Conservation (phyloP, 2,888 invertebrate species). For the Ochropleura plecta region DNA sequence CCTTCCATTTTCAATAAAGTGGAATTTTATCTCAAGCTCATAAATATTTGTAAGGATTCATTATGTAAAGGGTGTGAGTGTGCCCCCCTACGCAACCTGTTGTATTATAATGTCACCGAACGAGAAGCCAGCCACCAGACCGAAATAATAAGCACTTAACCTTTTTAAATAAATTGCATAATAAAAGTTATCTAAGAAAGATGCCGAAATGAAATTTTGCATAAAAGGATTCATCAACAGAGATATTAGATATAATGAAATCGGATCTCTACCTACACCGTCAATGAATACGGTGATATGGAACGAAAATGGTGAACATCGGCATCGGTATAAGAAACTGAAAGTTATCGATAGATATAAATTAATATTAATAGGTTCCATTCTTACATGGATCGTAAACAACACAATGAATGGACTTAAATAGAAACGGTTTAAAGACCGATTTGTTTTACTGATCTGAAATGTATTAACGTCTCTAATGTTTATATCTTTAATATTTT, state of each 20-base stretch:
- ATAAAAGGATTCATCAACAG: conserved; percentile 40
- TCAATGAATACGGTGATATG: conserved; percentile 31
- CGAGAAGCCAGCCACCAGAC: conserved; percentile 5
- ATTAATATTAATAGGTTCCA: conserved; percentile 50
- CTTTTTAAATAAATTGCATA: conserved; percentile 32
- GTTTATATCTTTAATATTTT: conserved; percentile 63
- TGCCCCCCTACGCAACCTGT: background rate
- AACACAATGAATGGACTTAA: conserved; percentile 17
- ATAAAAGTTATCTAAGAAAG: conserved; percentile 32
- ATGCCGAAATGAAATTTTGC: conserved; percentile 31
- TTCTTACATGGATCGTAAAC: conserved; percentile 34
- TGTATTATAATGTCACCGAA: conserved; percentile 33
- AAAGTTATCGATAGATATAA: conserved; percentile 49
- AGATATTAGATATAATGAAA: conserved; percentile 35
- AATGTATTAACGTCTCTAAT: conserved; percentile 43
- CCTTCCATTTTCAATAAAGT: background rate
- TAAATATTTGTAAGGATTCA: background rate
- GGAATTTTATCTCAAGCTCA: background rate
- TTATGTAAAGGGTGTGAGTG: conserved; percentile 19
- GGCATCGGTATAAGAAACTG: conserved; percentile 32
- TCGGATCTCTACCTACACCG: conserved; percentile 53
- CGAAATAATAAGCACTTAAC: conserved; percentile 47
- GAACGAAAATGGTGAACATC: conserved; percentile 37
- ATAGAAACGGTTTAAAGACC: conserved; percentile 19
- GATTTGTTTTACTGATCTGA: conserved; percentile 19